These are phyloP conservation scores for Strigamia transsilvanica DNA, from an alignment of 2,888 invertebrate species.

Conservation along the genomic window DNA sequence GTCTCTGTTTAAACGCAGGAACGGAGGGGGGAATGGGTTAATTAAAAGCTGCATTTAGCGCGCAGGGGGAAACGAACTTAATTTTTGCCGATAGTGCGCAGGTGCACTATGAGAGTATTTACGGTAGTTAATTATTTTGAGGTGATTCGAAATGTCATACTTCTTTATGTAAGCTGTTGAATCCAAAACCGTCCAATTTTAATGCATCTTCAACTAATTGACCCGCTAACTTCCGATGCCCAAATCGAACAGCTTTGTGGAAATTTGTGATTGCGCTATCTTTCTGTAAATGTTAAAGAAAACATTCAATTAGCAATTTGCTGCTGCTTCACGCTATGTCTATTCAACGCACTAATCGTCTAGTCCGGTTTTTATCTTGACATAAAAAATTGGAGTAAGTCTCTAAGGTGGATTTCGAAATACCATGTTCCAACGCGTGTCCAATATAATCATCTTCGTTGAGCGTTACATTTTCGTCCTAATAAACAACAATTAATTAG, in stretches of 20 bases:
- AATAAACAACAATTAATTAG: neutral
- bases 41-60: too few relatives aligned
- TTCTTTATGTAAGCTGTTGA: constrained; percentile 65
- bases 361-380: constrained; percentile 50
- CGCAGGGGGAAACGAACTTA: too few relatives aligned
- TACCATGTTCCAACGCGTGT: constrained; percentile 54
- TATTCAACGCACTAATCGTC: constrained; percentile 52
- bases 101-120: too few relatives aligned
- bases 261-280: constrained; percentile 58
- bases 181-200: constrained; percentile 62
- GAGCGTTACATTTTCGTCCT: constrained; percentile 29
- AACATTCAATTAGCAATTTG: neutral
- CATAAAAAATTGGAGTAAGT: constrained; percentile 51
- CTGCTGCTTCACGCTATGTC: neutral
- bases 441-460: constrained; percentile 55
- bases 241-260: constrained; percentile 63
- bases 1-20: too few relatives aligned
- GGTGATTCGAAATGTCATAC: constrained; percentile 57
- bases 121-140: neutral
- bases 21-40: too few relatives aligned
- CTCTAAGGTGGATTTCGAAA: constrained; percentile 55
- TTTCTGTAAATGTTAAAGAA: constrained; percentile 54
- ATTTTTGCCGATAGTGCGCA: too few relatives aligned
- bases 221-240: constrained; percentile 65
- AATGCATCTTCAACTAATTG: constrained; percentile 62